Evolutionary conservation across 2,888 invertebrate genomes (phyloP).

Genomic region (Chymomyza fuscimana): DNA sequence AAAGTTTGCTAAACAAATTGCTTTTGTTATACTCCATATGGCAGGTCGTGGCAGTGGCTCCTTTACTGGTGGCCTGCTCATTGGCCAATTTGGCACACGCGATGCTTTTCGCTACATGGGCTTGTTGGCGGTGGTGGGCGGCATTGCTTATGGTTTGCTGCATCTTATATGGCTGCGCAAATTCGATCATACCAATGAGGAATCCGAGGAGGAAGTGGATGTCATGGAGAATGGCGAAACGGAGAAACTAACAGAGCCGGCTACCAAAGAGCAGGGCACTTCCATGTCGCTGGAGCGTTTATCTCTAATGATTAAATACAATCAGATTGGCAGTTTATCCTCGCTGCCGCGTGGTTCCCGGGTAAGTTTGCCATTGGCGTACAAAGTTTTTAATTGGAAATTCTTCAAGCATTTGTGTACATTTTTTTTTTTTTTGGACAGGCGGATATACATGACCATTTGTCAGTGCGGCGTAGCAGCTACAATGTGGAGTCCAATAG

Average conservation of each 20-base stretch:
- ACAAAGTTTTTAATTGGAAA: constrained; percentile 53
- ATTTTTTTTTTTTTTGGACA: constrained; percentile 36
- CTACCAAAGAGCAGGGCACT: constrained; percentile 85
- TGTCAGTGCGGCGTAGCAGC: constrained; percentile 79
- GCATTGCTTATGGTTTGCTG: constrained; percentile 85
- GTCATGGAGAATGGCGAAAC: constrained; percentile 82
- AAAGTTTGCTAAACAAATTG: background rate
- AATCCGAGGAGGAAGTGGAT: constrained; percentile 78
- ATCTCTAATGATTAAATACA: constrained; percentile 87
- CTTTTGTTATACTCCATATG: constrained; percentile 53
- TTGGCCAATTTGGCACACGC: constrained; percentile 87
- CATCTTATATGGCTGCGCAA: constrained; percentile 87
- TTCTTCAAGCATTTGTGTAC: constrained; percentile 20
- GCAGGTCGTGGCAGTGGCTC: constrained; percentile 89
- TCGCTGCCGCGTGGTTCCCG: constrained; percentile 85
- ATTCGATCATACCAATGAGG: constrained; percentile 80
- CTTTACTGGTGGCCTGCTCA: constrained; percentile 88
- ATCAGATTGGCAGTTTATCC: constrained; percentile 87
- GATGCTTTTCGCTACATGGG: constrained; percentile 91
- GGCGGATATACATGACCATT: constrained; percentile 80
- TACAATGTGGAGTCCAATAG: constrained; percentile 79
- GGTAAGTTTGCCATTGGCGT: constrained; percentile 77
- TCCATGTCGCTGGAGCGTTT: constrained; percentile 87
- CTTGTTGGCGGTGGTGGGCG: constrained; percentile 85
- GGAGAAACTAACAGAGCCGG: constrained; percentile 84